phyloP scores from a whole-genome alignment of 2,888 invertebrate species.

The Megastigmus dorsalis region DNA sequence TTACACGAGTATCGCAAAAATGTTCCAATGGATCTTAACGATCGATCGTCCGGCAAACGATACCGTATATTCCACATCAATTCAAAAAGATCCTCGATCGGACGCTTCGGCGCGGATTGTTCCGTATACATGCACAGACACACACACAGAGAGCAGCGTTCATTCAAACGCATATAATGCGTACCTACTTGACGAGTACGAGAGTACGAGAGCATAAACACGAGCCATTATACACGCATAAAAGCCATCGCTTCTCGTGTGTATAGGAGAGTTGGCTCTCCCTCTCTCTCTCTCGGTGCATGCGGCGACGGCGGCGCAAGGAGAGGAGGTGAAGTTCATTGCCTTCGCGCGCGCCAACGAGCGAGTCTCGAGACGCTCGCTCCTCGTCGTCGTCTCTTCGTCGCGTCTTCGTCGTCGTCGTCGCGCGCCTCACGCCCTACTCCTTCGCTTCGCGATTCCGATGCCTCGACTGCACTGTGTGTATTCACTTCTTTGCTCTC shows the following conservation, averaged over 20 bases:
- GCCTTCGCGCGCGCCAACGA: constrained; percentile 63
- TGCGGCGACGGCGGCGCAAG: constrained; percentile 40
- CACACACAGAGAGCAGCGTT: constrained; percentile 35
- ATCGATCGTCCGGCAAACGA: no score
- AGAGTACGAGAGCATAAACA: constrained; percentile 65
- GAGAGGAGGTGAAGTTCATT: constrained; percentile 74
- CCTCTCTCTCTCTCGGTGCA: constrained; percentile 16
- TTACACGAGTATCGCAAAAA: no score
- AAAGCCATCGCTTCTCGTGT: constrained; percentile 65
- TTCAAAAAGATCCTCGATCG: no score
- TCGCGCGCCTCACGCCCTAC: constrained; percentile 29
- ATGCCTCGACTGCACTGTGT: neutral
- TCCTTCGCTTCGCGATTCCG: no score
- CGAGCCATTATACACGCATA: constrained; percentile 72
- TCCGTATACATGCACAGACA: constrained; percentile 44
- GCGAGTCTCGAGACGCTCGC: no score
- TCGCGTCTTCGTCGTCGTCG: constrained; percentile 11
- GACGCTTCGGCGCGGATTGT: no score
- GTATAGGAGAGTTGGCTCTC: neutral
- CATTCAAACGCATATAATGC: constrained; percentile 54
- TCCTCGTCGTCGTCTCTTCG: neutral
- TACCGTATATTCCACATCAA: no score
- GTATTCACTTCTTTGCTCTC: neutral
- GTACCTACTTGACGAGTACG: constrained; percentile 57
- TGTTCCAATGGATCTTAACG: no score